Conservation (phyloP, 2,797 vertebrate species). For the Ceyx erithaca region DNA sequence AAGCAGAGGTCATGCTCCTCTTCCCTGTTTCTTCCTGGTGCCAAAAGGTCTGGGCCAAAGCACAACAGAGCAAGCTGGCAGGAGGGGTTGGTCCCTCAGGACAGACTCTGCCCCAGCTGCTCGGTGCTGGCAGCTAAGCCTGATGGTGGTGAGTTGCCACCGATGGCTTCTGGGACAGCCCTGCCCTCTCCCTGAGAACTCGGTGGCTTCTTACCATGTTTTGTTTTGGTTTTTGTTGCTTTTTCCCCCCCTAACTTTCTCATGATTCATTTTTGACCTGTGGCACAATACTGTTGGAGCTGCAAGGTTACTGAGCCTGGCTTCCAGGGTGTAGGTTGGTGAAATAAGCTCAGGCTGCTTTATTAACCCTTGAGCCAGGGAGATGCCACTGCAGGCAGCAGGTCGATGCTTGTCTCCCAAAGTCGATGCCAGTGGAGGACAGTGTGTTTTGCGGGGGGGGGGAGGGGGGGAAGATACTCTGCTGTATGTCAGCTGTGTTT, state of each 20-base stretch:
- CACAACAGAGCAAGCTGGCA: not conserved
- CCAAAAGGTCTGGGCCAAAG: not conserved
- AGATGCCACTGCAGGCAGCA: not conserved
- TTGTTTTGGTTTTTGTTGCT: not conserved
- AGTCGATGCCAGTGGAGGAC: rapidly evolving
- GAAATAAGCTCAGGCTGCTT: not conserved
- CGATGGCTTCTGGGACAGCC: rapidly evolving
- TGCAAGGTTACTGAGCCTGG: rapidly evolving
- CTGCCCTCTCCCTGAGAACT: not conserved
- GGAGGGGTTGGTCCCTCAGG: not conserved
- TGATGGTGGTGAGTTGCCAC: not conserved
- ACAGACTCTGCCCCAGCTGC: not conserved
- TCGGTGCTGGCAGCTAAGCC: rapidly evolving
- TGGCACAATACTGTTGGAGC: not conserved
- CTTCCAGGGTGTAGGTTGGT: not conserved
- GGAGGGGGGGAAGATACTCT: not conserved
- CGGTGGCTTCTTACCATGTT: not conserved
- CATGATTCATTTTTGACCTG: not conserved
- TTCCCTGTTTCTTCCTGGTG: not conserved
- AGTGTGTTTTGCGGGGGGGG: not conserved
- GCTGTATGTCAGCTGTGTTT: not conserved
- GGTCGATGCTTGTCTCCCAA: not conserved
- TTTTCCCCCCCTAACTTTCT: not conserved
- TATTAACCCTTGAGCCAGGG: not conserved
- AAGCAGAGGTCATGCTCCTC: not conserved